Base-by-base conservation (phyloP, 2,113 vertebrate genomes). In the Ciconia boyciana region DNA sequence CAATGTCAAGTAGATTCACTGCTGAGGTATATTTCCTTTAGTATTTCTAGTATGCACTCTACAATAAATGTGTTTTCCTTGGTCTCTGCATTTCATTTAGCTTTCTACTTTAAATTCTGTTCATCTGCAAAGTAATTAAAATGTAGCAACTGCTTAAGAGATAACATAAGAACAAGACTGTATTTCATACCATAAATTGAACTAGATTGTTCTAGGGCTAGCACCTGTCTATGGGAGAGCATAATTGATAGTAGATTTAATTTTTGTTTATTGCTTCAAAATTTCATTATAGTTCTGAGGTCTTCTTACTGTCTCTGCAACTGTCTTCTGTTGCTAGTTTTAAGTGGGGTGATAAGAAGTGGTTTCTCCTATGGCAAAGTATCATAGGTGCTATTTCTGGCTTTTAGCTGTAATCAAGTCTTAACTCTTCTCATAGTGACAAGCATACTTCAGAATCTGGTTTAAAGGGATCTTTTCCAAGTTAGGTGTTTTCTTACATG, bases 1-100 rank as follows among this genome's bases (percentile, higher is more conserved):
- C 99, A 2, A 97, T 99, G 64, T 98, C 99, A 82, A 99, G 97
- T 98, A 98, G 98, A 97, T 99, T 99, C 95, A 98, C 98, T 75
- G 98, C 99, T 94, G 99, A 99, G 94, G 99, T 99, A 98, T 98
- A 97, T 58, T 68, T 92, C 68, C 51, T 75, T 80, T 64, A 66
- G 34, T 91, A 61, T 74, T 95, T 85, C 48, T 89, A 65, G 61
- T 6, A 22, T 21, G 15, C 10, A 25, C 11, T 60, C 28, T 86
- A 3, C 32, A 90, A 26, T 58, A 87, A 57, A 87, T 62, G 17
- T 49, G 20, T 65, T 69, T 46, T 83, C 17, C 21, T 44, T 70
- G 17, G 12, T 92, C 24, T 84, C 20, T 85, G 36, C 19, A 19
- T 91, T 90, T 91, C 31, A 55, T 10, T 55, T 64, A 41, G 41